Conservation (phyloP, 2,113 vertebrate genomes). For the Rhinoptilus africanus region DNA sequence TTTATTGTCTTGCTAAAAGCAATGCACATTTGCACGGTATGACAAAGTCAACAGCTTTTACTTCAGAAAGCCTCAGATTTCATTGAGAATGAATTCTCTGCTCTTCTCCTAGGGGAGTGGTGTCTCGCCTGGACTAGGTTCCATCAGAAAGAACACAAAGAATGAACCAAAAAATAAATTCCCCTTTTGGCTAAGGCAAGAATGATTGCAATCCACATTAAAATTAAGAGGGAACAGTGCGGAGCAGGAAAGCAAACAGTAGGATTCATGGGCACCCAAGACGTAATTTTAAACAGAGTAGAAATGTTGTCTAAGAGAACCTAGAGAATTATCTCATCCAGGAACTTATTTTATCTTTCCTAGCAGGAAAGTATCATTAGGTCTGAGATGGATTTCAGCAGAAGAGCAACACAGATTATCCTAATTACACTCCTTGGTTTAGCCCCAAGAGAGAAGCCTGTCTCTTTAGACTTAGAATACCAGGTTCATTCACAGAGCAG, state of each 20-base stretch:
- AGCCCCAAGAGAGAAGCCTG: not conserved
- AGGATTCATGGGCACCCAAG: not conserved
- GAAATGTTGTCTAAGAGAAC: not conserved
- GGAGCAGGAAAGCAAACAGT: not conserved
- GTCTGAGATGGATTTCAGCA: constrained; percentile 13
- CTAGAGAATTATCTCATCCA: not conserved
- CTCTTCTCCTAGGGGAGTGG: not conserved
- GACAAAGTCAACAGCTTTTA: constrained; percentile 56
- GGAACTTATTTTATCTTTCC: constrained; percentile 26
- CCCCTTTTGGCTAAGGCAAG: not conserved
- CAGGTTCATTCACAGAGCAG: not conserved
- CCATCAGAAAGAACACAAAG: not conserved
- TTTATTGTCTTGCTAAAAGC: constrained; percentile 74
- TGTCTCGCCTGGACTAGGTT: not conserved
- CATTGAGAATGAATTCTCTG: constrained; percentile 31
- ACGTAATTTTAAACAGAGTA: not conserved
- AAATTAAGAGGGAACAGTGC: not conserved
- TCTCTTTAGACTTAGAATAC: not conserved
- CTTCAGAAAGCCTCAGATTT: constrained; percentile 38
- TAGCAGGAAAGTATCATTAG: constrained; percentile 6
- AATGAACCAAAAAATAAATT: not conserved
- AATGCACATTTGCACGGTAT: constrained; percentile 29
- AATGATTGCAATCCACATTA: not conserved
- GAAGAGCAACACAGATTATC: constrained; percentile 1
- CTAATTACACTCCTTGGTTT: not conserved